Evolutionary conservation across 2,113 vertebrate genomes (phyloP).

Genomic region (Sebastes fasciatus): DNA sequence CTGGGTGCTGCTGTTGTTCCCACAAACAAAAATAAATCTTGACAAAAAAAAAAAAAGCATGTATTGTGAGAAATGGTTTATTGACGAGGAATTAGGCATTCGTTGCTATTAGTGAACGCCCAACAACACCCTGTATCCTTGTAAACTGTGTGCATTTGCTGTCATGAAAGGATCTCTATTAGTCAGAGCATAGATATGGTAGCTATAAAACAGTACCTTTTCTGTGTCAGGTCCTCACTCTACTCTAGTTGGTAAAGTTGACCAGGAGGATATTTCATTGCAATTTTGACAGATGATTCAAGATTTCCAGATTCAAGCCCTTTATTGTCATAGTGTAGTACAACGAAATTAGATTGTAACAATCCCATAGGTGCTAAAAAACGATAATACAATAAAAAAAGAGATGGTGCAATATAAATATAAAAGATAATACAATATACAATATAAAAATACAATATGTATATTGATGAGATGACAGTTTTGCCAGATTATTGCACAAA

Average conservation of each 20-base stretch:
- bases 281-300: background rate
- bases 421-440: too few relatives aligned
- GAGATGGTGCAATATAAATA: too few relatives aligned
- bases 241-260: background rate
- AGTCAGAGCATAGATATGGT: background rate
- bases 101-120: background rate
- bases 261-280: background rate
- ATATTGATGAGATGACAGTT: too few relatives aligned
- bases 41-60: slow-evolving; percentile 15
- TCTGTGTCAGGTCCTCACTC: background rate
- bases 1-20: slow-evolving; percentile 61
- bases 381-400: too few relatives aligned
- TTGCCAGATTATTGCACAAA: too few relatives aligned
- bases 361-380: too few relatives aligned
- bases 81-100: background rate
- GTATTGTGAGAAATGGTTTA: background rate
- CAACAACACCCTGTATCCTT: background rate
- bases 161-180: background rate
- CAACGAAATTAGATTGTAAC: too few relatives aligned
- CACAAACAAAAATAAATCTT: slow-evolving; percentile 65
- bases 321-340: too few relatives aligned
- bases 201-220: background rate
- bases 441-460: too few relatives aligned
- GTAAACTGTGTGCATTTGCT: background rate
- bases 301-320: too few relatives aligned